These are phyloP conservation scores for Nestor notabilis DNA, from an alignment of 2,113 vertebrate species.

Conservation along the genomic window DNA sequence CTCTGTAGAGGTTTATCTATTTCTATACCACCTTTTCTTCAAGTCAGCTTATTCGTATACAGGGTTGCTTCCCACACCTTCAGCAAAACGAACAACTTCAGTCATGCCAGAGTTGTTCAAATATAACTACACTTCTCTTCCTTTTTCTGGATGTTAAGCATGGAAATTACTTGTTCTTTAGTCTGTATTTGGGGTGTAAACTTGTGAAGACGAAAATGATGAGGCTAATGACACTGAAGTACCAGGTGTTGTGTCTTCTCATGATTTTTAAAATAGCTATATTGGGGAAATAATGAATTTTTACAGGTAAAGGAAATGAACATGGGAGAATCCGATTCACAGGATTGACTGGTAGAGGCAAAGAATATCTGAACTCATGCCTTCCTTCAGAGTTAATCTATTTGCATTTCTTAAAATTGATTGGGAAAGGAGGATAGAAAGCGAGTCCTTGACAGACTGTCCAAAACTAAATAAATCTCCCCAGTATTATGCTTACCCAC, in stretches of 20 bases:
- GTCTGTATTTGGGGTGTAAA: neutral
- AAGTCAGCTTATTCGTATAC: fast-evolving
- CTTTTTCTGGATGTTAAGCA: neutral
- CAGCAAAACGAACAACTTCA: neutral
- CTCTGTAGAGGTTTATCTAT: neutral
- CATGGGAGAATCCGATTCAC: neutral
- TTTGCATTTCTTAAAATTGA: neutral
- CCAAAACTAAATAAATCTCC: neutral
- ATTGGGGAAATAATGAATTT: neutral
- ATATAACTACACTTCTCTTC: neutral
- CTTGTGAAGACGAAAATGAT: neutral
- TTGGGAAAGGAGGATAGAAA: neutral
- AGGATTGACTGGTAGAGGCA: neutral
- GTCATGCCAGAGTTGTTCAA: neutral
- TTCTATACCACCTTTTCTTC: neutral
- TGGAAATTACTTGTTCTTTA: neutral
- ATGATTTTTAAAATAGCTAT: neutral
- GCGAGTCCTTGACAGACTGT: neutral
- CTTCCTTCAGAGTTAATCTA: neutral
- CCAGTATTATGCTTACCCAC: neutral
- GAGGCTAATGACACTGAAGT: neutral
- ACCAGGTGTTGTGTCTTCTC: neutral
- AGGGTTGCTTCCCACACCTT: neutral
- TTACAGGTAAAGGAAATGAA: neutral
- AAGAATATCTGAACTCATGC: neutral